These are phyloP conservation scores for Mixornis gularis DNA, from an alignment of 2,113 vertebrate species.

Conservation along the genomic window DNA sequence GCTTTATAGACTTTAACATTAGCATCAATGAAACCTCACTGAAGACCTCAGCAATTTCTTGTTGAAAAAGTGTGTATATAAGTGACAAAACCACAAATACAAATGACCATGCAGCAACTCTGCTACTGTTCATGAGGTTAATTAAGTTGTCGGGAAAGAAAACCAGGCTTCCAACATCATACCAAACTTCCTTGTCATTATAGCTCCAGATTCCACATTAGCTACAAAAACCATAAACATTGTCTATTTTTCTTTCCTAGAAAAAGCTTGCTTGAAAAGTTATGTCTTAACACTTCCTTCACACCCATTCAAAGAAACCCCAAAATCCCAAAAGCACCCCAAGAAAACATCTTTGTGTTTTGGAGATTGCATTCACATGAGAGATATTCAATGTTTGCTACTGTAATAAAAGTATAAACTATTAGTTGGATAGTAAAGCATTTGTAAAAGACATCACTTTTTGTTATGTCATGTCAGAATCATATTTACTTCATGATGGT, in stretches of 20 bases:
- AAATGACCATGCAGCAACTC: background rate
- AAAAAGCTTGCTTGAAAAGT: background rate
- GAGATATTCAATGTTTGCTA: background rate
- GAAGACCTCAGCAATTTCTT: background rate
- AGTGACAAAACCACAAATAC: background rate
- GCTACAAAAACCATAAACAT: background rate
- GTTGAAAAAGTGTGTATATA: fast-evolving
- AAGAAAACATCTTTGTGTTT: background rate
- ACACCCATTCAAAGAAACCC: background rate
- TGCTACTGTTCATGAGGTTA: background rate
- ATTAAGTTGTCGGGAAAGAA: background rate
- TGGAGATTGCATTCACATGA: background rate
- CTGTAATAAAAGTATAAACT: background rate
- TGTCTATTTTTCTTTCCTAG: background rate
- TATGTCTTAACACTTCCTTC: background rate
- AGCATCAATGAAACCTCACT: background rate
- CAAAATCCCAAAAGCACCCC: background rate
- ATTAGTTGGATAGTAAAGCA: background rate
- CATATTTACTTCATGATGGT: background rate
- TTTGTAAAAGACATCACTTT: background rate
- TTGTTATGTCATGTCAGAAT: background rate
- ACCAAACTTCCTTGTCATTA: background rate
- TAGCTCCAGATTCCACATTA: background rate
- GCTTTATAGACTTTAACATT: background rate
- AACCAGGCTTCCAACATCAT: background rate